Base-by-base conservation (phyloP, 2,797 vertebrate genomes). In the Eremophila alpestris region DNA sequence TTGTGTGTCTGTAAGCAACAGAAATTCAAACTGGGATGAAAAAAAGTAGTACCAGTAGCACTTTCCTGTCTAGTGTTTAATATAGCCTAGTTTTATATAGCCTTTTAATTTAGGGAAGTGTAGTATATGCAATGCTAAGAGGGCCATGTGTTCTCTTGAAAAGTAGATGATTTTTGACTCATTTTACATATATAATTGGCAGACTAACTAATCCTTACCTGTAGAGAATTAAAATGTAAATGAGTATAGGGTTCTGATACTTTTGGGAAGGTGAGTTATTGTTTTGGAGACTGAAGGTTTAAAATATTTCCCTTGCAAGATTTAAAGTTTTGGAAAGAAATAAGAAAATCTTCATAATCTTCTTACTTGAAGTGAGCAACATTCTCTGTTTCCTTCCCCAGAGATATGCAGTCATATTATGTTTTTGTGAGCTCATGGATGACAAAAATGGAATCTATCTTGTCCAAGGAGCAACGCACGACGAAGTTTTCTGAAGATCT, bases 381-480 rank as follows among this genome's bases (percentile, higher is more conserved):
- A 2, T 30, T 75, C 27, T 62, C 89, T 67, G 32, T 95, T 97
- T 97, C 48, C 92, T 90, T 96, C 63, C 93, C 59, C 95, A 99
- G 99, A 98, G 99, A 99, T 93, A 98, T 99, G 70, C 99, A 99
- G 96, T 99, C 99, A 10, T 99, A 99, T 74, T 99, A 99, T 36
- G 98, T 99, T 94, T 99, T 99, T 97, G 99, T 99, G 92, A 99
- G 99, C 55, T 99, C 99, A 0, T 99, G 99, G 99, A 99, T 99
- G 99, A 99, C 99, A 98, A 99, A 99, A 98, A 99, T 99, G 99
- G 99, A 99, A 96, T 99, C 99, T 46, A 98, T 99, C 91, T 97
- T 99, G 90, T 99, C 98, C 59, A 99, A 99, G 95, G 99, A 99
- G 73, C 99, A 99, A 63, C 98, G 97, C 83, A 76, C 95, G 52